Base-by-base conservation (phyloP, 2,113 vertebrate species). In the Crotalus tigris region DNA sequence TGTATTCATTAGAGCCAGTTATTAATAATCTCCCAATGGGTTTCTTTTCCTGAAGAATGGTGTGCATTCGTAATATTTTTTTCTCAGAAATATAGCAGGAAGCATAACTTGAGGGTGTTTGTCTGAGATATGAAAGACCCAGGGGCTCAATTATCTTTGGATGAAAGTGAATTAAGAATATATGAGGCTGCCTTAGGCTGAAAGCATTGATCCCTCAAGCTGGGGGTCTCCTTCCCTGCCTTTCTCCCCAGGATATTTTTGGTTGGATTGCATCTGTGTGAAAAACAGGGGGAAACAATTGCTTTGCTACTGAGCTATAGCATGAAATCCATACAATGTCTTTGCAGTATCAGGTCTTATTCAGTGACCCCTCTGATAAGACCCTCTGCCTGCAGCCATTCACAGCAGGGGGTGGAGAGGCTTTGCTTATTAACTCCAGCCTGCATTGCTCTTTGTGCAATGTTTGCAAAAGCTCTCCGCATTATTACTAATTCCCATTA, bases 1-100 rank as follows among this genome's bases (percentile, higher is more conserved):
- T 55, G 59, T 53, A 88, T 89, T 89, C 89, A 44, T 89, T 69
- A 92, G 53, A n/a, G 75, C 4, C 15, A n/a, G 61, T 92, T 92
- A 81, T 81, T 81, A 57, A 92, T 46, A 57, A 13, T 69, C 44
- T 33, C 46, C 19, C 15, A 57, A n/a, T 64, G 46, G 75, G 90
- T 29, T 85, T 87, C 58, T 24, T 26, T 15, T 49, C 33, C 64
- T 39, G 57, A 61, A 87, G 29, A 61, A 57, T 8, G 57, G 21
- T n/a, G 3, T 29, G 44, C n/a, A 81, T 81, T 81, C 3, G 33
- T 46, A 61, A n/a, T 23, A 61, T n/a, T n/a, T 9, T 1, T 1
- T 86, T 49, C 26, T 44, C 26, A 87, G 39, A 87, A 46, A 61
- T 87, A 12, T 61, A 15, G 85, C 61, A 92, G 59, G 26, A 87